phyloP scores from a whole-genome alignment of 2,888 invertebrate genomes.

The Nomada flava region DNA sequence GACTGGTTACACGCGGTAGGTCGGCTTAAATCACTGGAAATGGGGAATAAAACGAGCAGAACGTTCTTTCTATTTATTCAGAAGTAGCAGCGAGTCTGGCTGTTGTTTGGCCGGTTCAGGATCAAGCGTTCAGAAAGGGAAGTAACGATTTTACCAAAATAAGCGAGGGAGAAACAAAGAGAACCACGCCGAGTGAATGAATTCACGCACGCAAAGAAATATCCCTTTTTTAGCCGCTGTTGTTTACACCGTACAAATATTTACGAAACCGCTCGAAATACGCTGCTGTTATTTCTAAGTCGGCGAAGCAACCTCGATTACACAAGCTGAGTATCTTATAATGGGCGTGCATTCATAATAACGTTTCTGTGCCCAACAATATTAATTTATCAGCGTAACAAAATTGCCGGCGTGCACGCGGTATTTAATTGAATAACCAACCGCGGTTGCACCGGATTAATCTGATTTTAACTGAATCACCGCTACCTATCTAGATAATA shows the following conservation, averaged over 20 bases:
- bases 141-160: not conserved
- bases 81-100: not conserved
- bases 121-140: too few species aligned
- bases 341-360: not conserved
- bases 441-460: not conserved
- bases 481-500: not conserved
- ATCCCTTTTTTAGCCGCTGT: not conserved
- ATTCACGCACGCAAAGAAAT: not conserved
- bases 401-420: not conserved
- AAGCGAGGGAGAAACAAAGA: not conserved
- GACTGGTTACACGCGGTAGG: not conserved
- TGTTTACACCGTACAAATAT: not conserved
- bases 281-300: not conserved
- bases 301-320: not conserved
- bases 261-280: not conserved
- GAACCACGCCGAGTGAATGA: not conserved
- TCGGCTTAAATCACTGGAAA: conserved; percentile 31
- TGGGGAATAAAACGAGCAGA: conserved; percentile 25
- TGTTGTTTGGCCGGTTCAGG: not conserved
- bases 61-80: conserved; percentile 19
- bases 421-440: not conserved
- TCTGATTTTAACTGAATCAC: not conserved
- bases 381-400: too few species aligned
- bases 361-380: not conserved
- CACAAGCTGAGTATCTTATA: not conserved